Evolutionary conservation across 2,888 invertebrate genomes (phyloP).

Genomic region (Calephelis perditalis): DNA sequence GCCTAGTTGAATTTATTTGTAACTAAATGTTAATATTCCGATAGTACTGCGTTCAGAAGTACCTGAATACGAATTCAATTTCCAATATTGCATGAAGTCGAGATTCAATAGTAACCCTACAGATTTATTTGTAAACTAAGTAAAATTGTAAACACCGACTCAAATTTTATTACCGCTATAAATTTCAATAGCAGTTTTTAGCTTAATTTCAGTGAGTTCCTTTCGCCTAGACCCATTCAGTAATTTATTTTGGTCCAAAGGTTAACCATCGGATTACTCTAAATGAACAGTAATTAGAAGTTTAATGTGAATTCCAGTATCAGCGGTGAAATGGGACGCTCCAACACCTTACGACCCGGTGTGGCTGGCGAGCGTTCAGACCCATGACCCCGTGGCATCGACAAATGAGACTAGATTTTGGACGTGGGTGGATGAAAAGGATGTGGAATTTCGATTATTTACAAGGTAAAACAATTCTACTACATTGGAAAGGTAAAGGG

Average conservation of each 20-base stretch:
- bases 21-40: no score
- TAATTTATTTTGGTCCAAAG: constrained; percentile 4
- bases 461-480: constrained; percentile 49
- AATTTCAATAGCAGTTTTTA: no score
- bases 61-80: no score
- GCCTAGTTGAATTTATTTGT: no score
- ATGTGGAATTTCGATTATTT: constrained; percentile 65
- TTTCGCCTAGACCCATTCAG: constrained; percentile 3
- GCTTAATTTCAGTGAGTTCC: background rate
- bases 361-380: constrained; percentile 69
- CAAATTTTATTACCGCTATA: no score
- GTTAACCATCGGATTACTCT: no score
- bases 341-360: constrained; percentile 69
- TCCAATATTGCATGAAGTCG: no score
- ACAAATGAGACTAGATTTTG: constrained; percentile 60
- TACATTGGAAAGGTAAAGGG: no score
- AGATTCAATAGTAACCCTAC: no score
- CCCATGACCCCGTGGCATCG: constrained; percentile 42
- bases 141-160: no score
- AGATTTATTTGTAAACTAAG: no score
- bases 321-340: constrained; percentile 59
- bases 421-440: constrained; percentile 64
- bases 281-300: background rate
- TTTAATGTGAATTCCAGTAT: constrained; percentile 29
- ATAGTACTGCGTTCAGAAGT: no score